Evolutionary conservation across 2,113 vertebrate species (phyloP).

Genomic region (Ploceus nigricollis): DNA sequence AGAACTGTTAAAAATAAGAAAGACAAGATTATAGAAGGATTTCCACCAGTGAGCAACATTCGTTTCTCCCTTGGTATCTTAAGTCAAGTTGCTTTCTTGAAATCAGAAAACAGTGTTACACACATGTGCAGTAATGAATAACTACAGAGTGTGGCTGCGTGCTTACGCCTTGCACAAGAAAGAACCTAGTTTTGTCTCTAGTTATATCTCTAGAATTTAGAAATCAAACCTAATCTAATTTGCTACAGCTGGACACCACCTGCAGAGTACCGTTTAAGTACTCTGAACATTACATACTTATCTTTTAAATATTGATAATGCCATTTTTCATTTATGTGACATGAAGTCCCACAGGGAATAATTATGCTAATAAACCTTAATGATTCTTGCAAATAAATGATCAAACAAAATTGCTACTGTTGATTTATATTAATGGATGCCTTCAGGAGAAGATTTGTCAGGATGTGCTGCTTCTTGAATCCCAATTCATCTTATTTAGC

Average conservation of each 20-base stretch:
- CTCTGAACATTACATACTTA: slow-evolving; percentile 71
- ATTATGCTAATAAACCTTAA: slow-evolving; percentile 87
- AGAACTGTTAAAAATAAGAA: background rate
- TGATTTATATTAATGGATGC: slow-evolving; percentile 85
- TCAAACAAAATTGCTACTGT: slow-evolving; percentile 82
- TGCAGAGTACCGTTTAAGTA: slow-evolving; percentile 71
- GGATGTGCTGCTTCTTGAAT: slow-evolving; percentile 71
- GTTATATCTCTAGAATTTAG: slow-evolving; percentile 47
- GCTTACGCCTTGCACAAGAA: background rate
- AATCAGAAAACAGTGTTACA: background rate
- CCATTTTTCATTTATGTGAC: slow-evolving; percentile 81
- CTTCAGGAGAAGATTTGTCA: slow-evolving; percentile 81
- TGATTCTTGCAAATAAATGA: slow-evolving; percentile 86
- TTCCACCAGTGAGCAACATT: background rate
- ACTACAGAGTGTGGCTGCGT: background rate
- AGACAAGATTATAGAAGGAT: background rate
- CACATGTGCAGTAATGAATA: background rate
- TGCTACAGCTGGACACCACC: slow-evolving; percentile 79
- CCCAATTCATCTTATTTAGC: slow-evolving; percentile 78
- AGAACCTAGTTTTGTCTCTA: background rate
- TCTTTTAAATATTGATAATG: slow-evolving; percentile 84
- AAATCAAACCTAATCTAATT: slow-evolving; percentile 71
- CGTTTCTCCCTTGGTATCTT: rapidly evolving
- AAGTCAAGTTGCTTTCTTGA: background rate
- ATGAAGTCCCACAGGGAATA: slow-evolving; percentile 80